Evolutionary conservation across 92 coral and sea anemone species (phyloP), one percentile per base, ranked within the genome.

Genomic region (Actinernus sp.): DNA sequence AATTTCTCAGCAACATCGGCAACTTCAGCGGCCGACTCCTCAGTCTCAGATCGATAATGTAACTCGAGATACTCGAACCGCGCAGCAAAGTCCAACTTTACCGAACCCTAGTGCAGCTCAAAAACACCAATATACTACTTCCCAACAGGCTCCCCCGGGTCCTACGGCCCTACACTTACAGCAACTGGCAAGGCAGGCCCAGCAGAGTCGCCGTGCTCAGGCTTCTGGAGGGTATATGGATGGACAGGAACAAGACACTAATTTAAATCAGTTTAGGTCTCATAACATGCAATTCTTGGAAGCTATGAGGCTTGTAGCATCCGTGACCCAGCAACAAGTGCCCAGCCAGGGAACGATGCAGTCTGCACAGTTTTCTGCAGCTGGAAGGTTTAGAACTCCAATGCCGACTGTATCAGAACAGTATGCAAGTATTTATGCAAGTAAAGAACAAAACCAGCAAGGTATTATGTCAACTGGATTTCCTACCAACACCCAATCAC

Each of bases 141-240:
- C 52, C 29, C 13, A 54, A 27, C 76, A 68, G 33, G 76, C 55
- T 11, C 65, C 78, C 12, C 65, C 78, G 20, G 78, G 78, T 17
- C 74, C 74, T 3, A 67, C 60, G 2, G 78, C 92, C 28, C 88
- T 85, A 26, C 96, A 85, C 39, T 65, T 89, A 45, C 90, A 89
- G 75, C 88, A 89, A 48, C 61, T 89, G 31, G 96, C 96, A 9
- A 78, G 96, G 37, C 90, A 89, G 63, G 83, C 96, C 26, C 78
- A 70, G 26, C 78, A 70, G 26, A 55, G 33, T 20, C 65, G 48
- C 33, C 28, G 78, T 20, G 74, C 62, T 19, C 52, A 46, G 18
- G 75, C 63, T 3, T 26, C 17, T 52, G 20, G 49, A 4, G 78
- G 66, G 3, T 70, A 11, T 20, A 26, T 70, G 56, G 67, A 70